Percentiles rank a stretch among this genome's conserved stretches.
Evolutionary conservation across 2,113 vertebrate species (phyloP).

Genomic region (Rhinolophus ferrumequinum): DNA sequence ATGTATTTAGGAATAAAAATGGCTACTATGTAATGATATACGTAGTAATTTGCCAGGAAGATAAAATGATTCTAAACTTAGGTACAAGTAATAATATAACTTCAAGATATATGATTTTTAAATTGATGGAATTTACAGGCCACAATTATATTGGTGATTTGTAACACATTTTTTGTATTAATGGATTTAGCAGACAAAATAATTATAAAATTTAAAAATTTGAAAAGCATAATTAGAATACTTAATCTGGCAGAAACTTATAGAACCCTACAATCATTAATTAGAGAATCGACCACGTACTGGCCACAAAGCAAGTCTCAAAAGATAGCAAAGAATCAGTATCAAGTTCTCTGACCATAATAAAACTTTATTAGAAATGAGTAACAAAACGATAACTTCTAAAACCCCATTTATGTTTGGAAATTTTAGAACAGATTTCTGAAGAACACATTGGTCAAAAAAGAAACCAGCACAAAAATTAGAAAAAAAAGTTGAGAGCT

Average conservation of each 20-base stretch:
- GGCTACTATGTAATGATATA: neutral
- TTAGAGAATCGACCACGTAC: neutral
- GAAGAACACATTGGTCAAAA: neutral
- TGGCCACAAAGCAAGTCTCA: neutral
- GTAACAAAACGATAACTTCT: neutral
- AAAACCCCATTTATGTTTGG: neutral
- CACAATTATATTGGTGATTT: neutral
- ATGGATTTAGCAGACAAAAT: conserved; percentile 19
- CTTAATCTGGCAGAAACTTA: neutral
- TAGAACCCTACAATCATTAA: neutral
- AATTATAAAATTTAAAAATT: conserved; percentile 12
- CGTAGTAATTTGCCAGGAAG: neutral
- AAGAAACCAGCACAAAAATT: neutral
- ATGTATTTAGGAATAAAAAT: conserved; percentile 3
- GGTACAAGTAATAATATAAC: neutral
- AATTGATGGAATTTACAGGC: neutral
- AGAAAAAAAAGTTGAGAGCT: neutral
- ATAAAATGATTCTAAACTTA: neutral
- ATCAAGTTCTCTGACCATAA: neutral
- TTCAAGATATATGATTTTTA: neutral
- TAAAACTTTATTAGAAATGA: neutral
- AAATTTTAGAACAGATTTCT: conserved; percentile 16
- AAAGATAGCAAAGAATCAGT: neutral
- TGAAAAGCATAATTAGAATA: conserved; percentile 6
- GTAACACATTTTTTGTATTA: conserved; percentile 4